A percentile compares a stretch with the other conserved stretches of the same genome.
Conservation (phyloP, 2,888 invertebrate species). For the Dicyrtoma fusca region DNA sequence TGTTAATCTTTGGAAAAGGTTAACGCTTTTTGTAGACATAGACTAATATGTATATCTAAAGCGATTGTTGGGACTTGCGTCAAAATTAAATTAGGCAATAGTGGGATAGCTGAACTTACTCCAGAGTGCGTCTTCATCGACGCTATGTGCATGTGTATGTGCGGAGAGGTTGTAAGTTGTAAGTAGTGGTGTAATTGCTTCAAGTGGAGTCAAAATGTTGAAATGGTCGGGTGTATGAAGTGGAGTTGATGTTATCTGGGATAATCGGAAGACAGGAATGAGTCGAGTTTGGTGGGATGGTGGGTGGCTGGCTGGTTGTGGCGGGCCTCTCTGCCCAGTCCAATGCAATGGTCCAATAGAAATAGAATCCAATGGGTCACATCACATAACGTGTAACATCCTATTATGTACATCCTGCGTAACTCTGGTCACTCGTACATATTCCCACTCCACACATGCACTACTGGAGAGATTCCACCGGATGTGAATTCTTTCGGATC, state of each 20-base stretch:
- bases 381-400: no score
- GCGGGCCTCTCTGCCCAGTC: neutral
- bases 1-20: no score
- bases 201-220: constrained; percentile 52
- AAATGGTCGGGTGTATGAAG: constrained; percentile 43
- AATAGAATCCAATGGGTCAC: neutral
- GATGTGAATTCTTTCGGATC: constrained; percentile 5
- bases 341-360: neutral
- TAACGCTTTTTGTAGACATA: no score
- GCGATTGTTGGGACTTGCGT: no score
- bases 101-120: no score
- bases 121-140: no score
- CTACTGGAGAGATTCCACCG: neutral
- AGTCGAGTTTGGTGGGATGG: no score
- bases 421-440: neutral
- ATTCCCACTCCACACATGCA: neutral
- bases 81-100: no score
- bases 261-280: constrained; percentile 45
- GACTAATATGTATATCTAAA: no score
- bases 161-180: constrained; percentile 46
- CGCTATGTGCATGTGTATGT: constrained; percentile 27
- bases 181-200: constrained; percentile 55
- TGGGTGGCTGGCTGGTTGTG: no score
- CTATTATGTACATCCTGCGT: no score
- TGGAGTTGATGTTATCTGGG: constrained; percentile 50